These are phyloP conservation scores for Erythrocebus patas DNA, from an alignment of 2,113 vertebrate genomes.

Conservation along the genomic window DNA sequence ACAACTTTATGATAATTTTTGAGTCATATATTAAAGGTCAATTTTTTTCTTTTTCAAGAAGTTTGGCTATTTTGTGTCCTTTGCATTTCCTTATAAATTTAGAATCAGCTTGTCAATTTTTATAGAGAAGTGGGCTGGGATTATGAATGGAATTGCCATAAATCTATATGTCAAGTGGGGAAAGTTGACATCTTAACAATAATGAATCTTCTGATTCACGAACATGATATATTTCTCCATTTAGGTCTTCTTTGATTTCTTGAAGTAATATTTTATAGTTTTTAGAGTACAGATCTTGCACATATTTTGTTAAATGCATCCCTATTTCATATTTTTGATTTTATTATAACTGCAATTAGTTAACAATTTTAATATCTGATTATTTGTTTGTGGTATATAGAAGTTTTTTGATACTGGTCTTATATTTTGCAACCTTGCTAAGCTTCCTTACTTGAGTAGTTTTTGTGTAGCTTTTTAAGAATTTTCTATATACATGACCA, in stretches of 20 bases:
- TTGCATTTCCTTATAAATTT: constrained; percentile 5
- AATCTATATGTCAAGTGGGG: not conserved
- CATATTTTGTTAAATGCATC: not conserved
- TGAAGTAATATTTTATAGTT: not conserved
- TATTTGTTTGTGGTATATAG: not conserved
- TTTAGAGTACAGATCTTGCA: not conserved
- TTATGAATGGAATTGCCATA: not conserved
- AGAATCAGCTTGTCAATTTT: not conserved
- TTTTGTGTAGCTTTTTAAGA: not conserved
- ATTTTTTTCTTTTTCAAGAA: not conserved
- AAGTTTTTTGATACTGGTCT: not conserved
- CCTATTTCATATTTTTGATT: not conserved
- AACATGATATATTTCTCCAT: not conserved
- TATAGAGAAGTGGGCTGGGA: not conserved
- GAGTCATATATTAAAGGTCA: not conserved
- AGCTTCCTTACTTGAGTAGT: not conserved
- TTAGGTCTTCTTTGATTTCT: not conserved
- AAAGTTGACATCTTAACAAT: not conserved
- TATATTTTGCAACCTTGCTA: not conserved
- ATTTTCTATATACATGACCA: not conserved
- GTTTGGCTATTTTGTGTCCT: not conserved
- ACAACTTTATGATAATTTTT: not conserved
- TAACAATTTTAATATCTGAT: not conserved
- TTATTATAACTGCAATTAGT: not conserved
- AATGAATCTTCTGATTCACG: not conserved